phyloP scores from a whole-genome alignment of 92 coral and sea anemone genomes.

The Heteractis magnifica region DNA sequence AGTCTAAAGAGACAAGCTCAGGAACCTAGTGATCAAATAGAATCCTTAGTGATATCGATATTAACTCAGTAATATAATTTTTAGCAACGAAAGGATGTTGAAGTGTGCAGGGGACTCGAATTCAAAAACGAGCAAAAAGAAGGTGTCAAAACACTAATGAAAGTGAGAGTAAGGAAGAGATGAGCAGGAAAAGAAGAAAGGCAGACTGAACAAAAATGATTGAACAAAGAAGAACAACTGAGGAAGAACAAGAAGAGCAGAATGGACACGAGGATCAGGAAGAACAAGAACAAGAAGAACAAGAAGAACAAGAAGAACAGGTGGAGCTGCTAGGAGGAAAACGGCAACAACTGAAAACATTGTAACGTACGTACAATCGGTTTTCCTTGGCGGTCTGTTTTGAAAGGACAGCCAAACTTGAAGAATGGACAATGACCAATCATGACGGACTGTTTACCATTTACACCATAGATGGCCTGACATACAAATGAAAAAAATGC shows the following conservation, averaged over 20 bases:
- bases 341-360: neutral
- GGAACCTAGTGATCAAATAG: neutral
- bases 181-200: neutral
- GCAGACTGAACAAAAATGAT: too few species aligned
- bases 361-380: slow-evolving; percentile 11
- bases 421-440: slow-evolving; percentile 39
- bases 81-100: neutral
- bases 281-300: neutral
- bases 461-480: slow-evolving; percentile 24
- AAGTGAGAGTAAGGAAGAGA: neutral
- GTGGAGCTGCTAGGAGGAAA: too few species aligned
- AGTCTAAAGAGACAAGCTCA: slow-evolving; percentile 21
- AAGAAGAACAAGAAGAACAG: neutral
- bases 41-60: too few species aligned
- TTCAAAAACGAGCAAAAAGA: neutral
- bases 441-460: neutral
- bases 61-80: neutral
- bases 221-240: too few species aligned
- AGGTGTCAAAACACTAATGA: neutral
- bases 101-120: neutral
- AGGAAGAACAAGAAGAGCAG: neutral
- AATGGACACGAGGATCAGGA: neutral
- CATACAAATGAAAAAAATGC: neutral
- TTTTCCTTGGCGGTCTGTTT: slow-evolving; percentile 20
- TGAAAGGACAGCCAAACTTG: slow-evolving; percentile 23